A percentile compares a stretch with the other conserved stretches of the same genome.
phyloP scores from a whole-genome alignment of 2,888 invertebrate genomes.

The Eumerus sabulonum region DNA sequence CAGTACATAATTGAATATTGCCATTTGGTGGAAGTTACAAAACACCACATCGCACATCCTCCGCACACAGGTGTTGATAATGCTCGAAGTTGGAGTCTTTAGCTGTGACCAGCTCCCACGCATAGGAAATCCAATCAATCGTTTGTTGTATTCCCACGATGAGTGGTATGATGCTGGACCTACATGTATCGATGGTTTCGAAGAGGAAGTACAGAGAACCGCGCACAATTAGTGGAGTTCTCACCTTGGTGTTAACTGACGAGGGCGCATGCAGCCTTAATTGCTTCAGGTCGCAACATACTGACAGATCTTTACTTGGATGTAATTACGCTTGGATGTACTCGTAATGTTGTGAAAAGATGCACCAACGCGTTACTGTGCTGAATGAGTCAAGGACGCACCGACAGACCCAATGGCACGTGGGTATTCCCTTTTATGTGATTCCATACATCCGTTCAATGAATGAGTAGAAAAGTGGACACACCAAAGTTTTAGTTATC shows the following conservation, averaged over 20 bases:
- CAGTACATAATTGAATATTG: slow-evolving; percentile 60
- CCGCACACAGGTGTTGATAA: slow-evolving; percentile 61
- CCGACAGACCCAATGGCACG: too few species aligned
- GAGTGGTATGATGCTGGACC: slow-evolving; percentile 29
- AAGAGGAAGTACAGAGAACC: slow-evolving; percentile 34
- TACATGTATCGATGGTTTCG: slow-evolving; percentile 36
- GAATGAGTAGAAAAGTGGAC: too few species aligned
- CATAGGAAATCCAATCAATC: slow-evolving; percentile 58
- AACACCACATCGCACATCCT: slow-evolving; percentile 27
- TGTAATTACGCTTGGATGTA: too few species aligned
- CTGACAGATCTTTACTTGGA: slow-evolving; percentile 17
- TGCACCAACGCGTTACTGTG: too few species aligned
- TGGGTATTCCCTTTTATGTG: too few species aligned
- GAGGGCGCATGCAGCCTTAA: slow-evolving; percentile 61
- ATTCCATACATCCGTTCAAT: too few species aligned
- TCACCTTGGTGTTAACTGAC: slow-evolving; percentile 54
- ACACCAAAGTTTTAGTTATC: too few species aligned
- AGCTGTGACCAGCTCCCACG: slow-evolving; percentile 59
- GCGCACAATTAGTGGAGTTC: slow-evolving; percentile 61
- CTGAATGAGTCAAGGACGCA: too few species aligned
- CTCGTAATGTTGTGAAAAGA: too few species aligned
- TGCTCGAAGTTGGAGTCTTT: slow-evolving; percentile 30
- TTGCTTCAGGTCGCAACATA: slow-evolving; percentile 51
- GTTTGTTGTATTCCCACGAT: slow-evolving; percentile 58
- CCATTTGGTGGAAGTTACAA: slow-evolving; percentile 59